Evolutionary conservation across 2,113 vertebrate species (phyloP).

Genomic region (Hassar affinis): DNA sequence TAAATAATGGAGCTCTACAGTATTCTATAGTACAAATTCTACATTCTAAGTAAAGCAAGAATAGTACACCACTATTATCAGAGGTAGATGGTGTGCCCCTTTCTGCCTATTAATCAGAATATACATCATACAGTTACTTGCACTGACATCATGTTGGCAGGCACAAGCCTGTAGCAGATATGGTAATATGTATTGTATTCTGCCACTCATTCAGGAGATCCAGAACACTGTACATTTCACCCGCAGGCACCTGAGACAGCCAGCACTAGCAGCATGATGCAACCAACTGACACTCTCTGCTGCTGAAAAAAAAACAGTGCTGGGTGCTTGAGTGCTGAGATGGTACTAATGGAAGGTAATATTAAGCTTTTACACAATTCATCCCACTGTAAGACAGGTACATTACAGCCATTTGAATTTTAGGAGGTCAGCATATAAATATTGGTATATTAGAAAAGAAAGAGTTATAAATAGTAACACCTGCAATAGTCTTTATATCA

Average conservation of each 20-base stretch:
- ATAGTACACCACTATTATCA: conserved; percentile 3
- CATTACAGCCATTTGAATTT: background rate
- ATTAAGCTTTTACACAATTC: background rate
- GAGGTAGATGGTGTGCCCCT: conserved; percentile 1
- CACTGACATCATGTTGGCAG: conserved; percentile 33
- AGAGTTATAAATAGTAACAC: background rate
- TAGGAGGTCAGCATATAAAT: background rate
- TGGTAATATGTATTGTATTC: conserved; percentile 13
- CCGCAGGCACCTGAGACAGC: conserved; percentile 18
- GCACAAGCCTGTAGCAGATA: conserved; percentile 26
- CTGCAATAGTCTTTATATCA: background rate
- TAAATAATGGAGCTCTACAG: background rate
- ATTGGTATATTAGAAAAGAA: background rate
- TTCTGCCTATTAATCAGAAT: conserved; percentile 4
- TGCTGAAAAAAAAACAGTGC: conserved; percentile 14
- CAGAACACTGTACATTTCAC: conserved; percentile 19
- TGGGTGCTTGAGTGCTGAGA: conserved; percentile 8
- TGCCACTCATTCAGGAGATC: background rate
- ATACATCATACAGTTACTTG: conserved; percentile 15
- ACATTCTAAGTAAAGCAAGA: background rate
- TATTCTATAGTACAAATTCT: background rate
- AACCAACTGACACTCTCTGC: conserved; percentile 42
- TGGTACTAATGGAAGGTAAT: conserved; percentile 5
- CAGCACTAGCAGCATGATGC: conserved; percentile 40
- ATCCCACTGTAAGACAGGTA: background rate